phyloP scores from a whole-genome alignment of 1,140 invertebrate species.

The Druon quercuslanigerum region DNA sequence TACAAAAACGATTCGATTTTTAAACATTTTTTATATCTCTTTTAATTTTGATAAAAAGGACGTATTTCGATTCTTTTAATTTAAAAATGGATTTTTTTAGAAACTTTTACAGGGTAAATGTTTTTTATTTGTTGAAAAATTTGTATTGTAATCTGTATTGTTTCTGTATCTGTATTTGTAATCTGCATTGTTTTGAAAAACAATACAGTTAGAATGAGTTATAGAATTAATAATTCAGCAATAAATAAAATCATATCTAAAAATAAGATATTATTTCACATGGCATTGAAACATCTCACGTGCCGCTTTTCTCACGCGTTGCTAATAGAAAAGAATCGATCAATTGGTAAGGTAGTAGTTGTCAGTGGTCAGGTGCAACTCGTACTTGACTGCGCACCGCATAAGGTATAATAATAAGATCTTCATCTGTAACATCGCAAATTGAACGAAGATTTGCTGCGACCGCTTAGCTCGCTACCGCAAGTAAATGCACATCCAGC shows the following conservation, averaged over 20 bases:
- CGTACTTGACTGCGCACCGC: conserved; percentile 8
- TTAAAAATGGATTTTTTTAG: no score
- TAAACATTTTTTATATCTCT: no score
- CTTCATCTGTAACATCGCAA: conserved; percentile 69
- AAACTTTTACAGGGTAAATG: no score
- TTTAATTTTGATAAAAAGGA: no score
- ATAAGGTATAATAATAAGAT: conserved; percentile 47
- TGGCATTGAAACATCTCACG: conserved; percentile 12
- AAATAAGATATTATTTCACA: neutral
- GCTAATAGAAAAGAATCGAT: conserved; percentile 21
- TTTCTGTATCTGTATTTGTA: no score
- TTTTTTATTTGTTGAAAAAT: no score
- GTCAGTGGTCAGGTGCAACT: conserved; percentile 21
- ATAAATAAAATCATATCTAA: neutral
- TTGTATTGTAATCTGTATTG: no score
- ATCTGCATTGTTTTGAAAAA: no score
- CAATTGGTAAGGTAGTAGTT: conserved; percentile 22
- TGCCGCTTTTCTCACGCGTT: conserved; percentile 11
- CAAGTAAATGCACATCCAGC: conserved; percentile 66
- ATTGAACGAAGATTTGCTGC: conserved; percentile 69
- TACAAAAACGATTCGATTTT: no score
- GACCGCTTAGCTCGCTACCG: conserved; percentile 64
- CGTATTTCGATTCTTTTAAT: no score
- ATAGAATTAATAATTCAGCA: neutral
- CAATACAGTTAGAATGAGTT: no score